Conservation (phyloP, 2,113 vertebrate genomes). For the Ctenomys sociabilis region DNA sequence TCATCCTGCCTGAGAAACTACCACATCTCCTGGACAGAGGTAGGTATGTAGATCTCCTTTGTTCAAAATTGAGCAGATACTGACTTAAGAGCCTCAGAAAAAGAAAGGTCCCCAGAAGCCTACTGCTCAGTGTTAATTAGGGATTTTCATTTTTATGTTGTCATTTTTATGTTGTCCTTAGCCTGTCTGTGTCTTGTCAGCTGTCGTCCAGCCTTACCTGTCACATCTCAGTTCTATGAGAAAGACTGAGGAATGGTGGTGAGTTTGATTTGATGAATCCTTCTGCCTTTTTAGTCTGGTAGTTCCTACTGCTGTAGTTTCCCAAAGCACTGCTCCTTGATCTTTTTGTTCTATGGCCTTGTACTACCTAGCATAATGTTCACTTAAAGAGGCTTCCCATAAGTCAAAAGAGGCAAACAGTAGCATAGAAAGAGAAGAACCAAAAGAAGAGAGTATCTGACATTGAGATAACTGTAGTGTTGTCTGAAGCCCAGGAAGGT, state of each 20-base stretch:
- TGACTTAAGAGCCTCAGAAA: background rate
- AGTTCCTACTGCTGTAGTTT: conserved; percentile 37
- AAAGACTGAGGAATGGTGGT: background rate
- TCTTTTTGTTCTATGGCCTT: conserved; percentile 43
- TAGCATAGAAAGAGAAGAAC: conserved; percentile 32
- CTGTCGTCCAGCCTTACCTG: conserved; percentile 24
- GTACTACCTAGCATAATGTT: background rate
- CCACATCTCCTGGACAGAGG: background rate
- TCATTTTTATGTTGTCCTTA: conserved; percentile 41
- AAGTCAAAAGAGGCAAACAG: conserved; percentile 31
- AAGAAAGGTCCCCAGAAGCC: background rate
- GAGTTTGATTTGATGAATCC: conserved; percentile 22
- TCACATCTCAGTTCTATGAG: conserved; percentile 39
- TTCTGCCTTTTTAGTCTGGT: conserved; percentile 26
- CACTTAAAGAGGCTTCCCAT: conserved; percentile 26
- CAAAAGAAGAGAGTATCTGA: conserved; percentile 14
- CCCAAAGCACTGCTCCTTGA: conserved; percentile 24
- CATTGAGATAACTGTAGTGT: background rate
- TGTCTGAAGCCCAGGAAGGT: background rate
- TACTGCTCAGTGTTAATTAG: conserved; percentile 42
- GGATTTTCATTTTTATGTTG: conserved; percentile 34
- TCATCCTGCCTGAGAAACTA: background rate
- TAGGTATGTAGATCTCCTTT: conserved; percentile 2
- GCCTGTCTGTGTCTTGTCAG: background rate
- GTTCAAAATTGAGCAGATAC: background rate